Conservation (phyloP, 2,797 vertebrate species). For the Tenualosa thibaudeaui region DNA sequence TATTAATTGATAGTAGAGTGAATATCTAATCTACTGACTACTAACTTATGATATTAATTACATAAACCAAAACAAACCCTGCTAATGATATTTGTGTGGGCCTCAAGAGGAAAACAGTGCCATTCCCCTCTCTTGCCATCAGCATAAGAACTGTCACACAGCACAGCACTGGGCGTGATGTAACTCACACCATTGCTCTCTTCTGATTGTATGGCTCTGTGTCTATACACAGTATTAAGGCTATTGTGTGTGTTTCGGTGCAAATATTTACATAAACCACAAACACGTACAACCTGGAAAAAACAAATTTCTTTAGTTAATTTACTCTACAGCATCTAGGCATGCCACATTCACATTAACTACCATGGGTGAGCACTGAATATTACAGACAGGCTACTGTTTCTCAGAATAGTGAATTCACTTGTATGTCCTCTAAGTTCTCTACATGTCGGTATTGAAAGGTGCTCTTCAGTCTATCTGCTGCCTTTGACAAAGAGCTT, state of each 20-base stretch:
- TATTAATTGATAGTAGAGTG: background rate
- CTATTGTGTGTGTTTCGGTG: background rate
- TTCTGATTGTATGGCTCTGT: background rate
- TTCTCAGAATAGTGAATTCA: too few relatives aligned
- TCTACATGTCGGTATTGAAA: too few relatives aligned
- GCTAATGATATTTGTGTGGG: slow-evolving; percentile 19
- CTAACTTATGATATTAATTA: slow-evolving; percentile 19
- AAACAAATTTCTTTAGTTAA: background rate
- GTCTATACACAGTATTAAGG: background rate
- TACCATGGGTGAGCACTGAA: background rate
- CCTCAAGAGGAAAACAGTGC: background rate
- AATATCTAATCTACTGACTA: slow-evolving; percentile 18
- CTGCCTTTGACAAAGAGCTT: too few relatives aligned
- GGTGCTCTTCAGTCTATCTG: too few relatives aligned
- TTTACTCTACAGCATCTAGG: background rate
- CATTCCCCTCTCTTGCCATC: background rate
- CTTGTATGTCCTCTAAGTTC: too few relatives aligned
- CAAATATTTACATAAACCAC: background rate
- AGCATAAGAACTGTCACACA: too few relatives aligned
- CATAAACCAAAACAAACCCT: slow-evolving; percentile 9
- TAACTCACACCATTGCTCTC: background rate
- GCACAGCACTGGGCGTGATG: too few relatives aligned
- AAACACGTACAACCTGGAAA: background rate
- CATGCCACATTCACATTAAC: background rate
- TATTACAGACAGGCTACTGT: too few relatives aligned